Conservation (phyloP, 2,113 vertebrate genomes). For the Mirounga angustirostris region DNA sequence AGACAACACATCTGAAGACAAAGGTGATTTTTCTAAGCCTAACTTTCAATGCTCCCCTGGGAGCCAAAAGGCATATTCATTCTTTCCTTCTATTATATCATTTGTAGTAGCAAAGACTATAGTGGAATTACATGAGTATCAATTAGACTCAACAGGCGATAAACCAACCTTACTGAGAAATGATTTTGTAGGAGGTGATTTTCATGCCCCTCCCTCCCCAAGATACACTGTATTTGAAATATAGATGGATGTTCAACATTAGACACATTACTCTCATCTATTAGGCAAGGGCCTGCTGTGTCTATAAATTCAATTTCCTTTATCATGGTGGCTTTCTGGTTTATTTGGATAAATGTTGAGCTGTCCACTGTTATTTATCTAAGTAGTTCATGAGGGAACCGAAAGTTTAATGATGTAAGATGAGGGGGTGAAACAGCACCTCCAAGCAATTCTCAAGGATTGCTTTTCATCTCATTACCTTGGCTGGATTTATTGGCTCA, state of each 20-base stretch:
- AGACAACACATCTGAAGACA: not conserved
- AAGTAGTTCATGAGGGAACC: conserved; percentile 68
- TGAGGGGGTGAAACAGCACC: conserved; percentile 33
- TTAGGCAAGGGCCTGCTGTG: conserved; percentile 66
- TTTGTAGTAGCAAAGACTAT: not conserved
- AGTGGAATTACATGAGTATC: conserved; percentile 56
- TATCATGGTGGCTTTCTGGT: conserved; percentile 69
- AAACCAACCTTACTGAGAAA: conserved; percentile 52
- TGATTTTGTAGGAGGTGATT: conserved; percentile 42
- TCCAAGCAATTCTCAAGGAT: conserved; percentile 67
- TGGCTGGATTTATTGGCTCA: conserved; percentile 23
- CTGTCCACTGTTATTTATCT: conserved; percentile 75
- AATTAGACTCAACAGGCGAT: conserved; percentile 53
- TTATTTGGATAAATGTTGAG: conserved; percentile 80
- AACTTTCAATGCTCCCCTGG: not conserved
- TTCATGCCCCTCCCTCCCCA: not conserved
- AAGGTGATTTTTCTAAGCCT: not conserved
- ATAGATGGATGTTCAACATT: conserved; percentile 68
- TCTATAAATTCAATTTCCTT: conserved; percentile 77
- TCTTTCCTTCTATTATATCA: conserved; percentile 58
- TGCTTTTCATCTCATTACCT: conserved; percentile 47
- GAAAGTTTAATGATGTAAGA: conserved; percentile 68
- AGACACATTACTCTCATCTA: conserved; percentile 65
- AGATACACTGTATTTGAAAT: conserved; percentile 47
- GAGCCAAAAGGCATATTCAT: not conserved